phyloP scores from a whole-genome alignment of 2,797 vertebrate species.

The Aldrovandia affinis region DNA sequence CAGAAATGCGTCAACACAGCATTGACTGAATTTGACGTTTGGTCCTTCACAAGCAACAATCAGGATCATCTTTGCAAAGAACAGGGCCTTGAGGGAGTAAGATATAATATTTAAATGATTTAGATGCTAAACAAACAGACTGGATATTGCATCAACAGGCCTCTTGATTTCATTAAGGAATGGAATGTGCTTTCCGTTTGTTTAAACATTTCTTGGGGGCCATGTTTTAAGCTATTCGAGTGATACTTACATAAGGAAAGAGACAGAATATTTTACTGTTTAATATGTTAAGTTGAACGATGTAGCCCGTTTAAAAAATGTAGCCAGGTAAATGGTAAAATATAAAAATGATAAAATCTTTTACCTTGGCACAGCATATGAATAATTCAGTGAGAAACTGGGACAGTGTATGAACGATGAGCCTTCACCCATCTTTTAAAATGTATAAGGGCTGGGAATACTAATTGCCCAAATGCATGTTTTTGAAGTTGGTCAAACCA shows the following conservation, averaged over 20 bases:
- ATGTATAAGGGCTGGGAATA: too few relatives aligned
- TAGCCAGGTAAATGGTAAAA: not conserved
- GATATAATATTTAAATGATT: constrained; percentile 14
- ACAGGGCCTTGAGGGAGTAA: not conserved
- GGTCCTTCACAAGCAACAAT: not conserved
- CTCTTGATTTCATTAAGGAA: not conserved
- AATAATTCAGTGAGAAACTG: not conserved
- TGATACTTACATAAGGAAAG: not conserved
- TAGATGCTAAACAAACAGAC: not conserved
- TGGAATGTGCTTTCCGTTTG: not conserved
- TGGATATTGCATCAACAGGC: not conserved
- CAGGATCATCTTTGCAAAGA: not conserved
- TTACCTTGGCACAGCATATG: not conserved
- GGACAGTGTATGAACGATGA: too few relatives aligned
- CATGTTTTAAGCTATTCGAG: not conserved
- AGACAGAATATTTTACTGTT: not conserved
- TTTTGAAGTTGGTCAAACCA: too few relatives aligned
- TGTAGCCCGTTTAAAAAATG: not conserved
- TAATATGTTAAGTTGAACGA: not conserved
- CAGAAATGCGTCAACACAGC: not conserved
- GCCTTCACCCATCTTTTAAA: too few relatives aligned
- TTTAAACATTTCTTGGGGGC: not conserved
- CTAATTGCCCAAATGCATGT: too few relatives aligned
- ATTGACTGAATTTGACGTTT: not conserved
- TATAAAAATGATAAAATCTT: not conserved